These are phyloP conservation scores for Melanchra persicariae DNA, from an alignment of 2,888 invertebrate species.

Conservation along the genomic window DNA sequence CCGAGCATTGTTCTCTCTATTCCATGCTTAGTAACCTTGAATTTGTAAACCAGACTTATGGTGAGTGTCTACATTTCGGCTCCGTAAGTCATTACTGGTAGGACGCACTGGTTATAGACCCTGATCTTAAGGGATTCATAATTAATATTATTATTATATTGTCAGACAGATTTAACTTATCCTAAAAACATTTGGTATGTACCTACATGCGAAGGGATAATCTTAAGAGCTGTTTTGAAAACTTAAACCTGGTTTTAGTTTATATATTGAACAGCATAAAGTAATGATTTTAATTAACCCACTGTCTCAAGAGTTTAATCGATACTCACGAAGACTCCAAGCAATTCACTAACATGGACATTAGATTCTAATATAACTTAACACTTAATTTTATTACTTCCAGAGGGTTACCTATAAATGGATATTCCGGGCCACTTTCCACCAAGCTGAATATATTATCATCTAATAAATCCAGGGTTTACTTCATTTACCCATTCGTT, in stretches of 20 bases:
- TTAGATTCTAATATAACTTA: slow-evolving; percentile 18
- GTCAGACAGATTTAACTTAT: neutral
- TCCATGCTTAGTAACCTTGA: too few species aligned
- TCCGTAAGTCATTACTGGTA: too few species aligned
- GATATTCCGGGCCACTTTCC: slow-evolving; percentile 30
- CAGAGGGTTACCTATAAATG: slow-evolving; percentile 22
- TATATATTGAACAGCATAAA: neutral
- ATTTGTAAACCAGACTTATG: too few species aligned
- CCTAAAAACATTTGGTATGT: neutral
- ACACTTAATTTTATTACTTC: slow-evolving; percentile 30
- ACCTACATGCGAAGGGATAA: neutral
- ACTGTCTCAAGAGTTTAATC: neutral
- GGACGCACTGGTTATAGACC: too few species aligned
- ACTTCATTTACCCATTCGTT: slow-evolving; percentile 42
- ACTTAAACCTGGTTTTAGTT: neutral
- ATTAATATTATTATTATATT: too few species aligned
- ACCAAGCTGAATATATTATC: slow-evolving; percentile 43
- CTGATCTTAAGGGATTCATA: too few species aligned
- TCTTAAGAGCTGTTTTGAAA: neutral
- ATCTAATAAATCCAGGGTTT: slow-evolving; percentile 42
- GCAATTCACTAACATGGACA: neutral
- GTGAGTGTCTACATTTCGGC: too few species aligned
- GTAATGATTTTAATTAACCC: slow-evolving; percentile 23
- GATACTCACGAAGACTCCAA: neutral
- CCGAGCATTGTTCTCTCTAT: too few species aligned